phyloP scores from a whole-genome alignment of 2,888 invertebrate genomes.

The Hypercompe scribonia region DNA sequence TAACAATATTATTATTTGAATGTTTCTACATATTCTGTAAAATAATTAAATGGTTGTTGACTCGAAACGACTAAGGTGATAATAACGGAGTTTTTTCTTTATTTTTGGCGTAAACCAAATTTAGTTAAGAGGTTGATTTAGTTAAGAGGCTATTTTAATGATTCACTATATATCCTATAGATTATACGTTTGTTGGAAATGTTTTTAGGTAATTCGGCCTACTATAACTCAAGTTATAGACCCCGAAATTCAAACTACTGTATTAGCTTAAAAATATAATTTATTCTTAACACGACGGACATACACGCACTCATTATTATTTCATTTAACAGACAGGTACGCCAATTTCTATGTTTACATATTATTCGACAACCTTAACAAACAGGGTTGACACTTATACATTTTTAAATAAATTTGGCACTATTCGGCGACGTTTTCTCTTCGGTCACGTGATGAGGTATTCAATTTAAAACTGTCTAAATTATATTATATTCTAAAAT shows the following conservation, averaged over 20 bases:
- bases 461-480: not conserved
- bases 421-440: not conserved
- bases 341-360: conserved; percentile 14
- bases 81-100: not conserved
- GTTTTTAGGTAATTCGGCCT: conserved; percentile 17
- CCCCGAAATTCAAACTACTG: conserved; percentile 26
- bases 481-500: not conserved
- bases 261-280: conserved; percentile 23
- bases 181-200: not conserved
- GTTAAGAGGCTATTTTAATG: too few relatives aligned
- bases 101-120: too few relatives aligned
- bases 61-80: not conserved
- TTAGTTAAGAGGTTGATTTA: too few relatives aligned
- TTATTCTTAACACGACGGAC: conserved; percentile 28
- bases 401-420: conserved; percentile 1
- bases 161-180: too few relatives aligned
- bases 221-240: conserved; percentile 23
- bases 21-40: not conserved
- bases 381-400: conserved; percentile 18
- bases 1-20: not conserved
- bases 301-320: conserved; percentile 26
- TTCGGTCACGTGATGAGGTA: not conserved
- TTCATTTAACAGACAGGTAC: conserved; percentile 18
- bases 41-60: not conserved
- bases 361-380: conserved; percentile 19